These are phyloP conservation scores for Salvelinus fontinalis DNA, from an alignment of 2,113 vertebrate species.

Conservation along the genomic window DNA sequence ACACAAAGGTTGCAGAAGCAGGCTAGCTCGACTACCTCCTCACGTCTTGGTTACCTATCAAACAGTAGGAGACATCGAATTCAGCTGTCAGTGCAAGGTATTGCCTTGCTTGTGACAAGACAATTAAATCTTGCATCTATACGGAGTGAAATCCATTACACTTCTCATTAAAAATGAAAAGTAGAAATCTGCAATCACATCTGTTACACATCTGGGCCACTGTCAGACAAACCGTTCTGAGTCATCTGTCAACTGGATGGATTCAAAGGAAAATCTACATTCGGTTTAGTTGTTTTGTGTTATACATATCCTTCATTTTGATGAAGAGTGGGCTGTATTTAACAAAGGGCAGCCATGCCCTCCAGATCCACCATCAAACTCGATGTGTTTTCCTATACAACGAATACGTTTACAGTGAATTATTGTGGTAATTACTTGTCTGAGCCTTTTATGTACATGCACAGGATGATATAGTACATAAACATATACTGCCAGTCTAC, in stretches of 20 bases:
- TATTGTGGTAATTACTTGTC: too few relatives aligned
- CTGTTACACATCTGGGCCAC: constrained; percentile 49
- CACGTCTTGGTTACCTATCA: too few relatives aligned
- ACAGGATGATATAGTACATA: not conserved
- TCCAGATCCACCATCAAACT: not conserved
- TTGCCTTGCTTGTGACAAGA: constrained; percentile 54
- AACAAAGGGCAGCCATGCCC: not conserved
- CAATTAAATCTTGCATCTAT: constrained; percentile 58
- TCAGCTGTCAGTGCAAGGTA: constrained; percentile 47
- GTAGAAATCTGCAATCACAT: constrained; percentile 49
- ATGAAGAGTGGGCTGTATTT: not conserved
- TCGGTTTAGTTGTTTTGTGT: not conserved
- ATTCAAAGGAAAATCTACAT: constrained; percentile 15
- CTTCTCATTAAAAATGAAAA: constrained; percentile 65
- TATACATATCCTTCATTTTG: not conserved
- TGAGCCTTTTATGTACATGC: not conserved
- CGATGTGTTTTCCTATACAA: not conserved
- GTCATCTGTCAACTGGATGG: constrained; percentile 39
- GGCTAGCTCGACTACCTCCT: too few relatives aligned
- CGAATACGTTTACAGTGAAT: too few relatives aligned
- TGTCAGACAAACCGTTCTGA: constrained; percentile 28
- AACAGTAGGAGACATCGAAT: constrained; percentile 4
- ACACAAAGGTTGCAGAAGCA: too few relatives aligned
- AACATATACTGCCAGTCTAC: not conserved
- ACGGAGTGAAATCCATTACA: constrained; percentile 31